Percentiles rank a stretch among this genome's conserved stretches.
phyloP scores from a whole-genome alignment of 1,140 invertebrate genomes.

The Lepidurus packardi region DNA sequence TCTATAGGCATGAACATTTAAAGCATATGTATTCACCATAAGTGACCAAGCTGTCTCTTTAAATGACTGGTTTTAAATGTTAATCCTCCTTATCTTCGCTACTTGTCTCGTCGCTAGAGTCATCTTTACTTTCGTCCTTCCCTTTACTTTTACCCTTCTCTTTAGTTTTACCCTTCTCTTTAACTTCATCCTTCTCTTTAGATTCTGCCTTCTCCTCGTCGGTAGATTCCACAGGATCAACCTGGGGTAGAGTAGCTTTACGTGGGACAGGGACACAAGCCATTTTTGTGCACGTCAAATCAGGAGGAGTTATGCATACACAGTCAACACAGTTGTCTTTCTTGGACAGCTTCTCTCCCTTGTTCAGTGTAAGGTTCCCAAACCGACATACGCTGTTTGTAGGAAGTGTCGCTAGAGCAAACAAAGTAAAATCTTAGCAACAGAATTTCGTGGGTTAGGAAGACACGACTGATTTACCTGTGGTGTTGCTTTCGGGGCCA shows the following conservation, averaged over 20 bases:
- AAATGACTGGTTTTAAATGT: neutral
- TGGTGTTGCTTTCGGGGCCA: constrained; percentile 38
- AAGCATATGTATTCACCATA: too few relatives aligned
- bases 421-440: neutral
- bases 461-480: neutral
- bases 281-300: constrained; percentile 28
- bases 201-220: neutral
- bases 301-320: constrained; percentile 31
- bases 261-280: constrained; percentile 11
- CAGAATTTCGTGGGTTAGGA: neutral
- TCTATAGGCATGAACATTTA: too few relatives aligned
- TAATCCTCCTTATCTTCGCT: neutral
- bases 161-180: neutral
- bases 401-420: neutral
- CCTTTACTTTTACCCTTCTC: neutral
- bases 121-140: neutral
- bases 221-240: neutral
- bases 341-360: constrained; percentile 26
- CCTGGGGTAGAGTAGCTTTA: neutral
- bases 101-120: neutral
- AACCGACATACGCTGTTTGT: constrained; percentile 22
- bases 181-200: neutral
- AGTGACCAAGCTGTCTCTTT: too few relatives aligned
- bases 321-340: constrained; percentile 27
- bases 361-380: constrained; percentile 25